phyloP scores from a whole-genome alignment of 2,113 vertebrate species.

The Triplophysa tibetana region DNA sequence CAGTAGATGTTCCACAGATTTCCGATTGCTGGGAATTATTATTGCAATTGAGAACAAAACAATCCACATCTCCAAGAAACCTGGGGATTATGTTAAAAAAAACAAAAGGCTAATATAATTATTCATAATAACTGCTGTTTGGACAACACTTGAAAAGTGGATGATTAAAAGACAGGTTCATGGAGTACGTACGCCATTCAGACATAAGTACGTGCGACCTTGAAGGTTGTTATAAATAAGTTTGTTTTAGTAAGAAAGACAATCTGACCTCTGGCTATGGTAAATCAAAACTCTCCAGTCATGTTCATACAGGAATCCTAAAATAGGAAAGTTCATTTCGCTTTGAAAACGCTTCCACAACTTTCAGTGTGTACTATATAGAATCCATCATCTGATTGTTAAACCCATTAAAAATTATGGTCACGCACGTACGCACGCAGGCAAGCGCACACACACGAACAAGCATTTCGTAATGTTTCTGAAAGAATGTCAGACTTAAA shows the following conservation, averaged over 20 bases:
- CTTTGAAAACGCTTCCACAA: slow-evolving; percentile 26
- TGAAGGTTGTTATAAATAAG: slow-evolving; percentile 47
- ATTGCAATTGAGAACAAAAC: background rate
- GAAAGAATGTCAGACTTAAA: slow-evolving; percentile 1
- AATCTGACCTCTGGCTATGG: slow-evolving; percentile 1
- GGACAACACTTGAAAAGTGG: background rate
- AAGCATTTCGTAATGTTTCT: slow-evolving; percentile 40
- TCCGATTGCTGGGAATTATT: slow-evolving; percentile 7
- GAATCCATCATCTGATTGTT: background rate
- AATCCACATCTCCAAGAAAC: slow-evolving; percentile 9
- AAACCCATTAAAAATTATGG: slow-evolving; percentile 41
- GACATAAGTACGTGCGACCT: slow-evolving; percentile 53
- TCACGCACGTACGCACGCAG: background rate
- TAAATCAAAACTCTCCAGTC: slow-evolving; percentile 59
- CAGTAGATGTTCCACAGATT: slow-evolving; percentile 46
- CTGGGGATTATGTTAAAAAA: background rate
- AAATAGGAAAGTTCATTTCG: slow-evolving; percentile 59
- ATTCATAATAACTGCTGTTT: background rate
- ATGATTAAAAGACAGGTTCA: slow-evolving; percentile 18
- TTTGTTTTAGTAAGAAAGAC: slow-evolving; percentile 3
- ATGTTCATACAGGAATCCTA: slow-evolving; percentile 56
- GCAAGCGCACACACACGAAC: slow-evolving; percentile 18
- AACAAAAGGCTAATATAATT: slow-evolving; percentile 1
- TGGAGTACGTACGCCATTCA: background rate
- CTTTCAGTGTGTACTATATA: background rate